These are phyloP conservation scores for Taurulus bubalis DNA, from an alignment of 2,113 vertebrate genomes.

Conservation along the genomic window DNA sequence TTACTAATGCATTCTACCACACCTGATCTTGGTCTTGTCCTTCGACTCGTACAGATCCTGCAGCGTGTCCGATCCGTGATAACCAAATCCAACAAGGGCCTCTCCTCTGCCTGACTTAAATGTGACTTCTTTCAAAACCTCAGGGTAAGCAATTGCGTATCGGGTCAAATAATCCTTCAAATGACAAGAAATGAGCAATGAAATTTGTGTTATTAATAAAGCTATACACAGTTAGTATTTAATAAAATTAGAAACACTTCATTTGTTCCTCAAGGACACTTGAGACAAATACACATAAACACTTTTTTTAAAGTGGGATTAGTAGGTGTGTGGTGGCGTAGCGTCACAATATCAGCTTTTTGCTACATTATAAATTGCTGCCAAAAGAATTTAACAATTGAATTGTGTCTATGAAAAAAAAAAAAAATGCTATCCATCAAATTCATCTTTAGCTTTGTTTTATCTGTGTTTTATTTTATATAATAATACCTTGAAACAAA, in stretches of 20 bases:
- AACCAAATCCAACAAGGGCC: constrained; percentile 24
- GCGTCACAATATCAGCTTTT: no score
- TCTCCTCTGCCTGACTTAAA: neutral
- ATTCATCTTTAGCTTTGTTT: no score
- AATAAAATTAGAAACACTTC: neutral
- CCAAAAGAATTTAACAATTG: no score
- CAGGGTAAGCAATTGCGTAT: neutral
- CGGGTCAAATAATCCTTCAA: constrained; percentile 24
- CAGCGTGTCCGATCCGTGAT: fast-evolving
- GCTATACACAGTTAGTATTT: neutral
- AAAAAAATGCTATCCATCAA: no score
- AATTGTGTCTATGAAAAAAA: no score
- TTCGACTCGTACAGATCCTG: constrained; percentile 21
- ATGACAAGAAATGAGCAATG: neutral
- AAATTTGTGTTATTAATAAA: neutral
- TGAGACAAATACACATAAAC: neutral
- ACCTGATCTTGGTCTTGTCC: neutral
- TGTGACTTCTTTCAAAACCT: neutral
- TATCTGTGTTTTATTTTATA: no score
- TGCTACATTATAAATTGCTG: no score
- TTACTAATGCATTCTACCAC: neutral
- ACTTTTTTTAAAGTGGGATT: no score
- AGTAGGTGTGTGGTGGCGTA: no score
- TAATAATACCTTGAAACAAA: neutral
- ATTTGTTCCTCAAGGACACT: neutral